Conservation (phyloP, 2,797 vertebrate genomes). For the Esox lucius region DNA sequence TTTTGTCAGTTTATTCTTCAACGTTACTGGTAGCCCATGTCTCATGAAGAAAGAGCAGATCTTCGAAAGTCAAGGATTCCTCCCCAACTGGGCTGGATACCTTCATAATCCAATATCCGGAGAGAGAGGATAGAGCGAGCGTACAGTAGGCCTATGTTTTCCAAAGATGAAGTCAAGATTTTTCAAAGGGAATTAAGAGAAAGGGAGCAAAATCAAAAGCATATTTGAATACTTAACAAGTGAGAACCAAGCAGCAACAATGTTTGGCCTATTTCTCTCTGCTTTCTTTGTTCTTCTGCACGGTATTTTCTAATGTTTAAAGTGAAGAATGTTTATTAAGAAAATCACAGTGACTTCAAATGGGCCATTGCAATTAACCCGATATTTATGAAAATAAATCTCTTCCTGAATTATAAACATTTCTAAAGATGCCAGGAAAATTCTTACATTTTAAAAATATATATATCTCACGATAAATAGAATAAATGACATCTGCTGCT, state of each 20-base stretch:
- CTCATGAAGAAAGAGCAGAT: conserved; percentile 76
- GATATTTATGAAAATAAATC: conserved; percentile 38
- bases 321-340: conserved; percentile 8
- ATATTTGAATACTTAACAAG: conserved; percentile 47
- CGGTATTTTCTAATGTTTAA: conserved; percentile 41
- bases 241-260: conserved; percentile 44
- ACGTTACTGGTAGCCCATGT: conserved; percentile 77
- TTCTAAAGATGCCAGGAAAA: neutral
- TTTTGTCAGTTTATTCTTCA: conserved; percentile 72
- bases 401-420: neutral
- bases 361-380: conserved; percentile 32
- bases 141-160: conserved; percentile 52
- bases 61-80: conserved; percentile 77
- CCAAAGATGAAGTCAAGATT: conserved; percentile 59
- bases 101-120: conserved; percentile 75
- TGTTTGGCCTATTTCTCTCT: conserved; percentile 33
- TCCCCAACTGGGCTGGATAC: conserved; percentile 67
- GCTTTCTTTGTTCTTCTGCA: conserved; percentile 37
- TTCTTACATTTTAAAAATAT: neutral
- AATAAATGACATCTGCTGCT: neutral
- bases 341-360: conserved; percentile 13
- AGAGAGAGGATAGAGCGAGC: conserved; percentile 47
- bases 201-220: conserved; percentile 30
- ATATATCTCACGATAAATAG: neutral
- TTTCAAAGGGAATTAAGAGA: conserved; percentile 50